Base-by-base conservation (phyloP, 2,888 invertebrate genomes). In the Drosophila melanosoma region DNA sequence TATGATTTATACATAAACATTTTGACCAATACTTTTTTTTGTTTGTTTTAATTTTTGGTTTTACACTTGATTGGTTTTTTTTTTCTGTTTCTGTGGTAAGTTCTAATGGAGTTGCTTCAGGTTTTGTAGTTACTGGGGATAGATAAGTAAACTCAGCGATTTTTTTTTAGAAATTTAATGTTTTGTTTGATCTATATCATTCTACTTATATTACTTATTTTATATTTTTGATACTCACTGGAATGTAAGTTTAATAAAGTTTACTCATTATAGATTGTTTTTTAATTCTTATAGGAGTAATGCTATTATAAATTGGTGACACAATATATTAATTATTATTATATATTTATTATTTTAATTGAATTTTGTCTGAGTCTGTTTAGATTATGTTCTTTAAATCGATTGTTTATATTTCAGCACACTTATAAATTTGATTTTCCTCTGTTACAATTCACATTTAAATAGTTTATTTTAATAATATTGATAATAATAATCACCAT, bases 1-100 rank as follows among this genome's bases (percentile, higher is more conserved):
- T 48, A 40, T 65, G 51, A 51, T 35, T 45, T 66, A 66, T 63
- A 35, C n/a, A 29, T 48, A 48, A 60, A 45, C 17, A 23, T 35
- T 48, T 48, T 48, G 1, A 45, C 29, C 33, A 63, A 48, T 42
- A 42, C 20, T 42, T 15, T 1, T 15, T 1, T 2, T 11, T 36
- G 2, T 32, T 61, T 36, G 10, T 23, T 42, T 62, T n/a, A n/a
- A 56, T 26, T 23, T 33, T 32, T 8, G 8, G 15, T 17, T 38
- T 26, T 15, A 12, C 11, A 56, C 8, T 29, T 15, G 12, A 20
- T 11, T 33, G 12, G n/a, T 12, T n/a, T 52, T 15, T 6, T 52
- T 23, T 17, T 15, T 29, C 29, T 8, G 11, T 36, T 48, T 3
- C 32, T 36, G 32, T 36, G 17, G 58, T 36, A n/a, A 33, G 29